Evolutionary conservation across 2,113 vertebrate genomes (phyloP).

Genomic region (Leptodactylus fuscus): DNA sequence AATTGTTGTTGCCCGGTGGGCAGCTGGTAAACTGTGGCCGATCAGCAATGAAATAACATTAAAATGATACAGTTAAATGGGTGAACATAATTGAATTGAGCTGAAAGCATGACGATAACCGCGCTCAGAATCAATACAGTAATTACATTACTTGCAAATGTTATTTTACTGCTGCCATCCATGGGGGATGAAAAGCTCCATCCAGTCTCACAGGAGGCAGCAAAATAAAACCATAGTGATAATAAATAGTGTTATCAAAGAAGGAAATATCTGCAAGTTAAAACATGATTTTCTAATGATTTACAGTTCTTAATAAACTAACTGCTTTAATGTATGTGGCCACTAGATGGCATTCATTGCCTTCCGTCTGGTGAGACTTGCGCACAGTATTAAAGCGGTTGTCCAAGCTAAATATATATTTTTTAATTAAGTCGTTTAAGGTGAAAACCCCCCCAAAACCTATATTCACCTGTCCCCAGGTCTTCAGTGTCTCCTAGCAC

Average conservation of each 20-base stretch:
- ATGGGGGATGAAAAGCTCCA: not conserved
- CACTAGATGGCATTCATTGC: not conserved
- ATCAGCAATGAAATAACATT: not conserved
- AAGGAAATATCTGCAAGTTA: not conserved
- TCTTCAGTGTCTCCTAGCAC: too few species aligned
- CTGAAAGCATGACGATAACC: not conserved
- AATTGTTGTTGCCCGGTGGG: not conserved
- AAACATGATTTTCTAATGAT: not conserved
- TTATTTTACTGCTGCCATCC: not conserved
- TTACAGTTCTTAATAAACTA: not conserved
- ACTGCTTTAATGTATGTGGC: not conserved
- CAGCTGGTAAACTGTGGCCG: too few species aligned
- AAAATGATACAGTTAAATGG: not conserved
- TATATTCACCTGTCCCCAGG: too few species aligned
- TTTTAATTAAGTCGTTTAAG: too few species aligned
- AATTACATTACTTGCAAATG: constrained; percentile 6
- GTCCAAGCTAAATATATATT: too few species aligned
- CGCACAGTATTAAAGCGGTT: not conserved
- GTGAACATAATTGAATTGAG: not conserved
- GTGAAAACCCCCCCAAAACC: too few species aligned
- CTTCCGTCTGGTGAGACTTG: not conserved
- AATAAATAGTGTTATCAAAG: not conserved
- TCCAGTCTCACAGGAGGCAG: constrained; percentile 2
- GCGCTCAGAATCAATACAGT: not conserved
- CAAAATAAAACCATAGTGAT: not conserved